These are phyloP conservation scores for Syndactyla subalaris DNA, from an alignment of 2,797 vertebrate species.

Conservation along the genomic window DNA sequence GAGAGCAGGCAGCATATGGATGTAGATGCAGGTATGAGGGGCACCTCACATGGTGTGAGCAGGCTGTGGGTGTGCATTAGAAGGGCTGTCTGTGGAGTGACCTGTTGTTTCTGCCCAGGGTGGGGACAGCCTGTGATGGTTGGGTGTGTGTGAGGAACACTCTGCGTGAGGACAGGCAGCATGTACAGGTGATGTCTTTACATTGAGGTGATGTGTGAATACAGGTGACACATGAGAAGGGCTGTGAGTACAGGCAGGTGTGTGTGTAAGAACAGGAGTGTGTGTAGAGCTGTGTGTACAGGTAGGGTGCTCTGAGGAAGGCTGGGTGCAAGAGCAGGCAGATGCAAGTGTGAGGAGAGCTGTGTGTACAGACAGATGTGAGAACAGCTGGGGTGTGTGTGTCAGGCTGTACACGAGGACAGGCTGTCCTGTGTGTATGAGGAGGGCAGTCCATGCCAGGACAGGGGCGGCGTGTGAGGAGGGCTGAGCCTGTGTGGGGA, in stretches of 20 bases:
- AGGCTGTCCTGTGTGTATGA: not conserved
- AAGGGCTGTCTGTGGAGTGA: no score
- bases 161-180: not conserved
- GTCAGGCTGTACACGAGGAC: not conserved
- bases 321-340: not conserved
- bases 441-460: not conserved
- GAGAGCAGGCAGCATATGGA: rapidly evolving
- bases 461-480: rapidly evolving
- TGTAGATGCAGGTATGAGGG: not conserved
- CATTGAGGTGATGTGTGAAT: not conserved
- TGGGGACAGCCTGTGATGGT: not conserved
- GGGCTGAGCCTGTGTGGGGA: not conserved
- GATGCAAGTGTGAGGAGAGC: not conserved
- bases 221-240: no score
- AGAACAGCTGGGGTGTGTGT: not conserved
- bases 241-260: not conserved
- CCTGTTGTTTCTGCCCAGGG: not conserved
- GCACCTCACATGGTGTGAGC: not conserved
- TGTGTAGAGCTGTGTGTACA: not conserved
- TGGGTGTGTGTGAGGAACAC: not conserved
- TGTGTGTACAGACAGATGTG: not conserved
- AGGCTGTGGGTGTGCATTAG: not conserved
- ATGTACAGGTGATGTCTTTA: rapidly evolving
- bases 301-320: not conserved
- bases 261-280: not conserved